Percentiles rank a stretch among this genome's conserved stretches.
Evolutionary conservation across 2,888 invertebrate species (phyloP).

Genomic region (Monoplex corrugatus): DNA sequence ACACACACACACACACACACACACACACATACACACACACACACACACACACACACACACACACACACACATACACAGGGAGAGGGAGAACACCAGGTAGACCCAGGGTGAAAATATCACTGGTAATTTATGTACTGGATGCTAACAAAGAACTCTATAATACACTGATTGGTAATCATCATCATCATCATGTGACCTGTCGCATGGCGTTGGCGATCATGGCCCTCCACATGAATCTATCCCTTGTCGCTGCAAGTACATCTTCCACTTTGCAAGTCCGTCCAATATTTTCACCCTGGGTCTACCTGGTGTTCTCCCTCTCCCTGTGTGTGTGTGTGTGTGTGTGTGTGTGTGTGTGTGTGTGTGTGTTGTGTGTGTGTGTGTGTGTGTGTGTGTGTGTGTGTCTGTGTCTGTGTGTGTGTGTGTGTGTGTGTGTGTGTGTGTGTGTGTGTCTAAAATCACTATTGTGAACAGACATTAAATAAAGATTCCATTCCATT

Average conservation of each 20-base stretch:
- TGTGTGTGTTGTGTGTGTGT: not conserved
- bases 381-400: not conserved
- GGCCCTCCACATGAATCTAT: not conserved
- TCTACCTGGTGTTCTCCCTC: not conserved
- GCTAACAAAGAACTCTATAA: not conserved
- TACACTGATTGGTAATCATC: not conserved
- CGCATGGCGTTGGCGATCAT: not conserved
- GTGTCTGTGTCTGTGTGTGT: not conserved
- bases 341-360: not conserved
- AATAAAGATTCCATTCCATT: no score
- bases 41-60: conserved; percentile 33
- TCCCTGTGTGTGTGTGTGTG: conserved; percentile 17
- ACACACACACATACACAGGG: conserved; percentile 17
- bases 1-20: conserved; percentile 22
- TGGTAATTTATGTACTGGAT: not conserved
- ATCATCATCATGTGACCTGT: not conserved
- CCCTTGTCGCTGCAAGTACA: not conserved
- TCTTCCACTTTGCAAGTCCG: not conserved
- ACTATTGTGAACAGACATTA: no score
- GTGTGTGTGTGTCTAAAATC: no score
- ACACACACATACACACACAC: conserved; percentile 2
- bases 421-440: not conserved
- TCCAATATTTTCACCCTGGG: not conserved
- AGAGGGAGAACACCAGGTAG: not conserved
- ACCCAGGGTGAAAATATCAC: not conserved